phyloP scores from a whole-genome alignment of 2,113 vertebrate genomes.

The Tupaia tana region DNA sequence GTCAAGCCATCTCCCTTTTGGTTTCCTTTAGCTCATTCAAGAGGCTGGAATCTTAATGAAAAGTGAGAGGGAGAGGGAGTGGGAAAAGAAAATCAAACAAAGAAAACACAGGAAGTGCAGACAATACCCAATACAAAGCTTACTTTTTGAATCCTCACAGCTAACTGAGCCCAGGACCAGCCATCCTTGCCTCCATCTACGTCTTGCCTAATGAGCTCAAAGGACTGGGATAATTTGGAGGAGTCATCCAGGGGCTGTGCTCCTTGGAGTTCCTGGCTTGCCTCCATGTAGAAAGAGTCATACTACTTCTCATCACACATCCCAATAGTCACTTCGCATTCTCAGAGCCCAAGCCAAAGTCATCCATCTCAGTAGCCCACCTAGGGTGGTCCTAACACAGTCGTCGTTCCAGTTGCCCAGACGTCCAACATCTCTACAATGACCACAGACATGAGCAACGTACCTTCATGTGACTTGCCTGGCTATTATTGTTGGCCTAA shows the following conservation, averaged over 20 bases:
- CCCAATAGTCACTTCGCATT: neutral
- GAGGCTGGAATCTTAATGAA: neutral
- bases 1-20: neutral
- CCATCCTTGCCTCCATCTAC: rapidly evolving
- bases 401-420: neutral
- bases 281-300: neutral
- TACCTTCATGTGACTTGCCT: neutral
- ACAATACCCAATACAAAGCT: neutral
- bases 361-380: neutral
- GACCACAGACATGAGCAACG: neutral
- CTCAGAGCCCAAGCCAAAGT: neutral
- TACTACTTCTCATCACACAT: rapidly evolving
- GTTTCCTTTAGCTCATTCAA: neutral
- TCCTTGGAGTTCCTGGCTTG: neutral
- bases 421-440: rapidly evolving
- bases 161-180: neutral
- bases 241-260: neutral
- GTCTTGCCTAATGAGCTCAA: neutral
- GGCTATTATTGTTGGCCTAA: neutral
- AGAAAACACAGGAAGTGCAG: neutral
- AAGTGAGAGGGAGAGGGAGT: neutral
- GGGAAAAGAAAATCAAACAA: neutral
- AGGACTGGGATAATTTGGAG: neutral
- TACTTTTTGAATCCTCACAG: neutral
- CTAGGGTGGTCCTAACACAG: rapidly evolving